Evolutionary conservation across 2,888 invertebrate species (phyloP), one percentile per base, ranked within the genome.

Genomic region (Cheilosia variabilis): DNA sequence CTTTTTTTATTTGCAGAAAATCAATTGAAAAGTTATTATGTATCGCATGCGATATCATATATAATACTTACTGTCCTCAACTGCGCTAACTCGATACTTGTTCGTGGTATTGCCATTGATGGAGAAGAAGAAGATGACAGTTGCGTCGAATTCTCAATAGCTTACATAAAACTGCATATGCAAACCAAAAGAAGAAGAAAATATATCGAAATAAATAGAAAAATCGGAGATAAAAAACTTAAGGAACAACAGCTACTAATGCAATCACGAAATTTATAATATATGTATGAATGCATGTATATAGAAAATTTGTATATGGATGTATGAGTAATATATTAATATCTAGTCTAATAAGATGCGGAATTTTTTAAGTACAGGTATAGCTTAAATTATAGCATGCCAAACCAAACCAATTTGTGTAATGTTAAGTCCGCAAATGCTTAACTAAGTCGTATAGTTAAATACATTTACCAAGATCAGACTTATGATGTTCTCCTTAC

Each of bases 21-120:
- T 88, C 94, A 94, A 57, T 94, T 95, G 84, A 91, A 96, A 87
- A 97, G 97, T 91, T 96, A 95, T 91, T 96, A 96, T 96, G 94
- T 96, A 86, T 96, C 96, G 0, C 96, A 97, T 91, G 93, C 95
- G 88, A 94, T 95, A 79, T 96, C 96, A 87, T 94, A 97, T 84
- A 90, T 95, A 0, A 93, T 97, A 47, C 94, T 97, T 66, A 95
- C 97, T 66, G 94, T 97, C 9, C 93, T 97, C 69, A 97, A 97
- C 90, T 97, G 97, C 90, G 96, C 97, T 88, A 97, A 98, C 92
- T 96, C 97, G 0, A 94, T 97, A 68, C 93, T 97, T 84, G 97
- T 97, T 3, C 94, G 97, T 55, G 98, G 97, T 0, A 97, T 97
- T 1, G 97, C 96, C 92, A 96, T 97, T 69, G 97, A 97, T 91